phyloP scores from a whole-genome alignment of 2,113 vertebrate species.

The Oryzias celebensis region DNA sequence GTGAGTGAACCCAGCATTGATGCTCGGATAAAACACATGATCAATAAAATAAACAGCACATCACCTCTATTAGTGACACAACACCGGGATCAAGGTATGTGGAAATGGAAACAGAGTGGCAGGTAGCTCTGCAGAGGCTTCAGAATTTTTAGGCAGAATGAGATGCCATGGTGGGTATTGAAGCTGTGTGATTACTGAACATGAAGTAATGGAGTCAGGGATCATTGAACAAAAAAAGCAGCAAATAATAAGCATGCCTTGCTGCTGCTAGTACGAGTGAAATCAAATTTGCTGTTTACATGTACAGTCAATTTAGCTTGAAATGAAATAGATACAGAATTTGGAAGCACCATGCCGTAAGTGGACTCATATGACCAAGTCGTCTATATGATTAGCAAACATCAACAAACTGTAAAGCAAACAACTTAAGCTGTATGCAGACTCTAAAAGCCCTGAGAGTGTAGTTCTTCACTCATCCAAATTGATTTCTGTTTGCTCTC shows the following conservation, averaged over 20 bases:
- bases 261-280: constrained; percentile 21
- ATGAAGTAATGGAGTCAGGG: constrained; percentile 43
- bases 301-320: constrained; percentile 31
- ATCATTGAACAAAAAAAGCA: constrained; percentile 32
- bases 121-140: constrained; percentile 31
- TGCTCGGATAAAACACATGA: constrained; percentile 71
- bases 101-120: constrained; percentile 61
- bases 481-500: constrained; percentile 70
- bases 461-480: constrained; percentile 68
- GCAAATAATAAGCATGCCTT: constrained; percentile 37
- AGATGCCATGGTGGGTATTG: constrained; percentile 43
- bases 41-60: constrained; percentile 77
- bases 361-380: constrained; percentile 46
- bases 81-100: constrained; percentile 69
- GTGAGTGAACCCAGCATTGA: constrained; percentile 72
- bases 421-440: constrained; percentile 49
- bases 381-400: constrained; percentile 27
- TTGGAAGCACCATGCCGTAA: constrained; percentile 35
- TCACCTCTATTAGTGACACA: constrained; percentile 76
- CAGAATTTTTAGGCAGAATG: constrained; percentile 53
- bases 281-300: constrained; percentile 23
- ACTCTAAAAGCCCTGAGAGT: constrained; percentile 62
- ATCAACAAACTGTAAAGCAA: constrained; percentile 21
- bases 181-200: constrained; percentile 59
- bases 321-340: constrained; percentile 24